Conservation (phyloP, 2,888 invertebrate genomes). For the Drosophila merina region DNA sequence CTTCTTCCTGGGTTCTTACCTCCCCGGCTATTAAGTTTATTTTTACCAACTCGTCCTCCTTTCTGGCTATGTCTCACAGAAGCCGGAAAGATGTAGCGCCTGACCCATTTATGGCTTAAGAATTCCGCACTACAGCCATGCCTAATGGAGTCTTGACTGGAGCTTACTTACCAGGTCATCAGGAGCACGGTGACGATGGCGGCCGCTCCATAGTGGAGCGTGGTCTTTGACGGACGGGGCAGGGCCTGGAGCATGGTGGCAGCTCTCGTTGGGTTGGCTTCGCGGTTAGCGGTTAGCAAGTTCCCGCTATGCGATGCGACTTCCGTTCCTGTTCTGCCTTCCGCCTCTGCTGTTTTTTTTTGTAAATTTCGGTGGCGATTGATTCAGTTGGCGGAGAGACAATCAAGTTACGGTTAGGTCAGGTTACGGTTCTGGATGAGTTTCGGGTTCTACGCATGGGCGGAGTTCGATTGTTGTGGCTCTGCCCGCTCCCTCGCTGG, state of each 20-base stretch:
- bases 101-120: background rate
- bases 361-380: background rate
- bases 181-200: conserved; percentile 61
- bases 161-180: conserved; percentile 74
- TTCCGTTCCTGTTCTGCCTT: conserved; percentile 15
- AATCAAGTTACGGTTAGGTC: conserved; percentile 23
- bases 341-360: conserved; percentile 4
- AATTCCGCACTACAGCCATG: background rate
- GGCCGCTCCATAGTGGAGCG: conserved; percentile 59
- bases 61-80: conserved; percentile 2
- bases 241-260: conserved; percentile 67
- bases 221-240: conserved; percentile 58
- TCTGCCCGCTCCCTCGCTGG: background rate
- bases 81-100: background rate
- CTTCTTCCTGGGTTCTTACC: conserved; percentile 10
- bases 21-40: conserved; percentile 37
- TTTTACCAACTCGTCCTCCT: conserved; percentile 40
- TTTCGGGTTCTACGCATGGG: conserved; percentile 38
- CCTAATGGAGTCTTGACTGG: too few relatives aligned
- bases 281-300: conserved; percentile 1
- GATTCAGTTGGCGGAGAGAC: background rate
- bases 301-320: conserved; percentile 1
- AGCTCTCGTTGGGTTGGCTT: conserved; percentile 5
- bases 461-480: conserved; percentile 14
- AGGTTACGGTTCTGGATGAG: conserved; percentile 32